These are phyloP conservation scores for Melieria omissa DNA, from an alignment of 2,888 invertebrate species.

Conservation along the genomic window DNA sequence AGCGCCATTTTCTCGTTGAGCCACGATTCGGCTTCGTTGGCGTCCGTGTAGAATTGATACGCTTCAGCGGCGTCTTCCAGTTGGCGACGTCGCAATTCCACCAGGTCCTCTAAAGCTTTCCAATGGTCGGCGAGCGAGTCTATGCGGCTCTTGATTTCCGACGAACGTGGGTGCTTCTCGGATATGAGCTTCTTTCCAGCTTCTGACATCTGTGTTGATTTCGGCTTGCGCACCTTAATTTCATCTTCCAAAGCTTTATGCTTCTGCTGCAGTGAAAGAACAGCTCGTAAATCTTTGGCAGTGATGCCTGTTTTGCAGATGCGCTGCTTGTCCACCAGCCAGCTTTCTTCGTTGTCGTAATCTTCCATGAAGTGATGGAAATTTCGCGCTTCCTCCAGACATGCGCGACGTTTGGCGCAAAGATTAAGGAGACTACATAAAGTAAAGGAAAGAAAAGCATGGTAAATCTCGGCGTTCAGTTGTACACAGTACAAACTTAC, in stretches of 20 bases:
- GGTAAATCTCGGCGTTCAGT: background rate
- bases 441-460: background rate
- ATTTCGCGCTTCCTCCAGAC: conserved; percentile 91
- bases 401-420: conserved; percentile 76
- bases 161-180: conserved; percentile 83
- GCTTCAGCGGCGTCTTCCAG: conserved; percentile 91
- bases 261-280: conserved; percentile 89
- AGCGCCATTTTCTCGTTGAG: conserved; percentile 94
- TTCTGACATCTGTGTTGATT: conserved; percentile 76
- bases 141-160: conserved; percentile 84
- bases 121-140: conserved; percentile 85
- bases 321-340: conserved; percentile 94
- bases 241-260: conserved; percentile 92
- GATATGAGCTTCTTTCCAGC: conserved; percentile 78
- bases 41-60: conserved; percentile 96
- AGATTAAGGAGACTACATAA: conserved; percentile 54
- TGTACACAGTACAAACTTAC: conserved; percentile 60
- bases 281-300: conserved; percentile 92
- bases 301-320: conserved; percentile 93
- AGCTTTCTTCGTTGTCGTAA: conserved; percentile 97
- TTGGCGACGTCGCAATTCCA: conserved; percentile 78
- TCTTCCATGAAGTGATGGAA: conserved; percentile 97
- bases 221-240: conserved; percentile 77
- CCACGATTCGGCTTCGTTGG: conserved; percentile 98
- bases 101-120: conserved; percentile 87